Conservation (phyloP, 2,113 vertebrate species). For the Eulemur rufifrons region DNA sequence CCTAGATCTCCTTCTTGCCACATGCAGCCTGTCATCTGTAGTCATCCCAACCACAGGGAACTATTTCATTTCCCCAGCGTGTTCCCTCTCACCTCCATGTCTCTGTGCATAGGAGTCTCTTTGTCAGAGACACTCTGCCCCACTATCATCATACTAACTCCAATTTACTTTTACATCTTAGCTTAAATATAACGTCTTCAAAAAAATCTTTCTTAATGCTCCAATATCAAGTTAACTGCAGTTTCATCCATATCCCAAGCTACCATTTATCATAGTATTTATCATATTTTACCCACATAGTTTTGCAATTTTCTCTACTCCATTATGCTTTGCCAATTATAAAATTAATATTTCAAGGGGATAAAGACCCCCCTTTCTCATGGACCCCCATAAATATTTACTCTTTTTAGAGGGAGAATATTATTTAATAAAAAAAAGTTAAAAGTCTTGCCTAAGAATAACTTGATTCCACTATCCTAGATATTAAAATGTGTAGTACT, state of each 20-base stretch:
- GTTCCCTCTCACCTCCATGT: neutral
- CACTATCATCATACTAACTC: neutral
- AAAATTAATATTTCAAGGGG: conserved; percentile 1
- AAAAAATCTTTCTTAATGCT: neutral
- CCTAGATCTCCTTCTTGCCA: neutral
- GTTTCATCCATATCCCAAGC: neutral
- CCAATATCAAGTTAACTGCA: neutral
- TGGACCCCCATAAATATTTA: neutral
- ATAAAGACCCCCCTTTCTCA: neutral
- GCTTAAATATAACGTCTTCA: neutral
- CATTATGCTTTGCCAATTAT: conserved; percentile 34
- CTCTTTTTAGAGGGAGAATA: neutral
- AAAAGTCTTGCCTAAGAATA: conserved; percentile 32
- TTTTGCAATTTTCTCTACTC: conserved; percentile 25
- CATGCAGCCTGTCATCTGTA: neutral
- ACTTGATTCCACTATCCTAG: neutral
- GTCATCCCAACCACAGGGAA: neutral
- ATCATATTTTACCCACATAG: neutral
- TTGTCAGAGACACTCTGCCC: neutral
- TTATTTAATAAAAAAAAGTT: conserved; percentile 34
- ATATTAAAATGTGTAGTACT: conserved; percentile 45
- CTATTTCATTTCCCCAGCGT: rapidly evolving
- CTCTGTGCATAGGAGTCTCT: neutral
- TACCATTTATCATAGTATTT: neutral
- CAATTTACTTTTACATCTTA: conserved; percentile 21